Percentiles rank a stretch among this genome's conserved stretches.
These are phyloP conservation scores for Caiman crocodilus DNA, from an alignment of 2,797 vertebrate species.

Conservation along the genomic window DNA sequence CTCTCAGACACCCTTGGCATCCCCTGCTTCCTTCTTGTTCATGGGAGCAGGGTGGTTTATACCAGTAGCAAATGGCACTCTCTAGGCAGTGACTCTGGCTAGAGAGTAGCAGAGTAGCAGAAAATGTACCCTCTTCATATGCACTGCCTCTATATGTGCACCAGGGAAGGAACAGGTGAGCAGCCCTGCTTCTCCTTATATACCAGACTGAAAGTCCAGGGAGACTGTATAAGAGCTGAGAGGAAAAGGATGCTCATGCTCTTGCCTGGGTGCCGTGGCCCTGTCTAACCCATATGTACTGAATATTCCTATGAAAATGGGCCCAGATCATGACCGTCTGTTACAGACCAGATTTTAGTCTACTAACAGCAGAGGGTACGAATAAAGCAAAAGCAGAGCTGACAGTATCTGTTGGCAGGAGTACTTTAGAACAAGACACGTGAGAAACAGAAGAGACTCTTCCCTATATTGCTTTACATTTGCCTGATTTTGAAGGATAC, in stretches of 20 bases:
- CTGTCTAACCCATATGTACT: not conserved
- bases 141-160: not conserved
- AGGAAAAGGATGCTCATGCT: not conserved
- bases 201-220: not conserved
- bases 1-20: not conserved
- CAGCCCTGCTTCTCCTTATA: rapidly evolving
- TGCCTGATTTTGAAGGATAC: constrained; percentile 2
- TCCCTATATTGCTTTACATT: not conserved
- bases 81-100: rapidly evolving
- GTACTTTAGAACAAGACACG: not conserved
- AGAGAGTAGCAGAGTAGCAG: not conserved
- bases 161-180: not conserved
- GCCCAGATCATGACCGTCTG: not conserved
- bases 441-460: not conserved
- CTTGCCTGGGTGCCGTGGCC: not conserved
- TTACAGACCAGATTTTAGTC: not conserved
- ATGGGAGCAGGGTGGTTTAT: too few relatives aligned
- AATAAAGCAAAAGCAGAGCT: not conserved
- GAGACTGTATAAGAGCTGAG: not conserved
- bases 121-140: not conserved
- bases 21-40: not conserved
- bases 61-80: not conserved
- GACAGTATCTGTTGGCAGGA: not conserved
- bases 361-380: not conserved
- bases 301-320: not conserved